Percentiles rank a stretch among this genome's conserved stretches.
phyloP scores from a whole-genome alignment of 1,140 invertebrate species.

The Brachionus asplanchnoidis region DNA sequence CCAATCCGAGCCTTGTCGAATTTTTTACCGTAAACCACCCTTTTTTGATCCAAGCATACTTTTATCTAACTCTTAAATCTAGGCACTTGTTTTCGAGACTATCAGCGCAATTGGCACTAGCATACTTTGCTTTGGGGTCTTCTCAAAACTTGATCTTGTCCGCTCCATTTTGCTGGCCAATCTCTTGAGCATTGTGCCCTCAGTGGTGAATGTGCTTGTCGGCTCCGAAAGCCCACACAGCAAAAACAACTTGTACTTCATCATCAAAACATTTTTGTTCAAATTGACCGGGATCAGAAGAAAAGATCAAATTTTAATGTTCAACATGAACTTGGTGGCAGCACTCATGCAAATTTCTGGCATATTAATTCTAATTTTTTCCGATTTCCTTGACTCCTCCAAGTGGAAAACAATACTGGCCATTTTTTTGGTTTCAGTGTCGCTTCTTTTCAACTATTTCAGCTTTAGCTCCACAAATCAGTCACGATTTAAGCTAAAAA shows the following conservation, averaged over 20 bases:
- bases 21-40: background rate
- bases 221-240: background rate
- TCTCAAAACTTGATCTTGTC: background rate
- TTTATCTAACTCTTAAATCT: background rate
- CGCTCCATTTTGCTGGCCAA: slow-evolving; percentile 7
- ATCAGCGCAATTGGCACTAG: slow-evolving; percentile 16
- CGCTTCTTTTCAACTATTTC: background rate
- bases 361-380: background rate
- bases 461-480: background rate
- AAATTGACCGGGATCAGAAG: background rate
- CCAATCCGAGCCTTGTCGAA: background rate
- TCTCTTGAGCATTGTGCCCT: background rate
- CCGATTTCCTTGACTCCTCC: background rate
- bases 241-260: background rate
- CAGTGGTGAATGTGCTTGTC: background rate
- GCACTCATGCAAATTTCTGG: slow-evolving; percentile 1
- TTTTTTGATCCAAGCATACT: background rate
- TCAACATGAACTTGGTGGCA: background rate
- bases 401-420: background rate
- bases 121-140: slow-evolving; percentile 5
- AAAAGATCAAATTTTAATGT: slow-evolving; percentile 1
- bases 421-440: background rate
- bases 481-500: background rate
- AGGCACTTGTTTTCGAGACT: slow-evolving; percentile 14
- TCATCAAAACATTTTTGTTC: slow-evolving; percentile 1